Percentiles rank a stretch among this genome's conserved stretches.
Evolutionary conservation across 1,140 invertebrate genomes (phyloP).

Genomic region (Drosophila watanabei): DNA sequence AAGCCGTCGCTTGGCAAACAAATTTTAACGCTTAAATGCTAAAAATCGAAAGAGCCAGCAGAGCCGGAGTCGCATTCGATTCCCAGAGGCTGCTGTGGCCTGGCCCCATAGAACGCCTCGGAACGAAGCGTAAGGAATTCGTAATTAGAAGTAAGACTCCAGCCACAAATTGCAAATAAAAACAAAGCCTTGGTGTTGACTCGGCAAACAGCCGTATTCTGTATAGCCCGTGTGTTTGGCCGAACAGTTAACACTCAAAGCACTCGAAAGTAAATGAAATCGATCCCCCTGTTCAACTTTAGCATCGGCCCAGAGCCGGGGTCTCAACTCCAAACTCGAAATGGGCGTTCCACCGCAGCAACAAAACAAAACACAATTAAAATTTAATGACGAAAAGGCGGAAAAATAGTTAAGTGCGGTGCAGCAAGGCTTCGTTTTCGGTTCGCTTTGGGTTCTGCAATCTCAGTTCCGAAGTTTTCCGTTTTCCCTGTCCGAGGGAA

Average conservation of each 20-base stretch:
- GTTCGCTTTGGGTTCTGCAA: conserved; percentile 8
- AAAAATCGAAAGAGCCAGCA: conserved; percentile 59
- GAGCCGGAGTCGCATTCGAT: conserved; percentile 13
- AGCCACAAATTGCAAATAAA: conserved; percentile 80
- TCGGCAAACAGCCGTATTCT: conserved; percentile 57
- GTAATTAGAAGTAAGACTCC: conserved; percentile 80
- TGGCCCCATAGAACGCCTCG: conserved; percentile 26
- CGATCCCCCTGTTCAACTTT: conserved; percentile 46
- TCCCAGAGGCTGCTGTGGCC: conserved; percentile 24
- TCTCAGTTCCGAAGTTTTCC: conserved; percentile 25
- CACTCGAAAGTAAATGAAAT: conserved; percentile 55
- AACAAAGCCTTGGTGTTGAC: conserved; percentile 76
- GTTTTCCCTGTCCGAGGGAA: conserved; percentile 37
- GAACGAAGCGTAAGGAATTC: conserved; percentile 77
- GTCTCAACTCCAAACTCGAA: conserved; percentile 29
- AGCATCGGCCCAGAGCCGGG: conserved; percentile 16
- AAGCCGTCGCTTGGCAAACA: conserved; percentile 62
- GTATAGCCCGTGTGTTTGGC: conserved; percentile 56
- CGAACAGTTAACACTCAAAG: conserved; percentile 76
- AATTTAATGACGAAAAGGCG: conserved; percentile 84
- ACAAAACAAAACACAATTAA: conserved; percentile 73
- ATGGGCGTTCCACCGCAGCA: conserved; percentile 45
- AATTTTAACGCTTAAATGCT: conserved; percentile 84
- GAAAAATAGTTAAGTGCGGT: conserved; percentile 66
- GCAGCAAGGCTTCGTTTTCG: not conserved